Evolutionary conservation across 2,888 invertebrate species (phyloP), one percentile per base, ranked within the genome.

Genomic region (Pocota personata): DNA sequence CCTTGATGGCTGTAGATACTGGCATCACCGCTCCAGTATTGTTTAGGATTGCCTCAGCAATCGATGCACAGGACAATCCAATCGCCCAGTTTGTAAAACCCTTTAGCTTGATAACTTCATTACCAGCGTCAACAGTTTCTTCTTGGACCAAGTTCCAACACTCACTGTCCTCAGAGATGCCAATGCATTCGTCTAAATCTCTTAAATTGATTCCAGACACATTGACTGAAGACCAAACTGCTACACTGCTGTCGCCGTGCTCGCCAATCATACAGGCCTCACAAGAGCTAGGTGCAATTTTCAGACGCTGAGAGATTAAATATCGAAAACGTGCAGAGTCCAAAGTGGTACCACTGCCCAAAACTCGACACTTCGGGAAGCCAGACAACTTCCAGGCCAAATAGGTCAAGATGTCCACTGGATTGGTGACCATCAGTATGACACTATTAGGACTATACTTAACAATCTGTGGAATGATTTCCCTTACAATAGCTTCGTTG

Each of bases 221-320:
- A 91, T 97, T 97, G 24, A 97, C 97, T 5, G 96, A 96, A 1
- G 97, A 97, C 98, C 98, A 98, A 1, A 98, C 96, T 0, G 97
- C 95, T 77, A 98, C 96, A 88, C 96, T 96, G 27, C 95, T 95
- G 88, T 97, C 97, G 0, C 98, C 98, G 89, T 98, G 98, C 90
- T 98, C 98, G 2, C 98, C 98, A 89, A 98, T 96, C 88, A 98
- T 96, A 94, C 95, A 97, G 0, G 96, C 98, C 89, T 97, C 96
- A 87, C 96, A 95, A 79, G 96, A 96, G 5, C 95, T 94, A 0
- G 97, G 94, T 0, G 97, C 96, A 16, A 97, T 94, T 43, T 95
- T 94, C 12, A 98, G 93, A 87, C 94, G 95, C 90, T 97, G 95
- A 0, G 97, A 96, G 52, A 98, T 93, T 55, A 97, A 93, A 91